Evolutionary conservation across 2,113 vertebrate species (phyloP).

Genomic region (Campylomormyrus numenius): DNA sequence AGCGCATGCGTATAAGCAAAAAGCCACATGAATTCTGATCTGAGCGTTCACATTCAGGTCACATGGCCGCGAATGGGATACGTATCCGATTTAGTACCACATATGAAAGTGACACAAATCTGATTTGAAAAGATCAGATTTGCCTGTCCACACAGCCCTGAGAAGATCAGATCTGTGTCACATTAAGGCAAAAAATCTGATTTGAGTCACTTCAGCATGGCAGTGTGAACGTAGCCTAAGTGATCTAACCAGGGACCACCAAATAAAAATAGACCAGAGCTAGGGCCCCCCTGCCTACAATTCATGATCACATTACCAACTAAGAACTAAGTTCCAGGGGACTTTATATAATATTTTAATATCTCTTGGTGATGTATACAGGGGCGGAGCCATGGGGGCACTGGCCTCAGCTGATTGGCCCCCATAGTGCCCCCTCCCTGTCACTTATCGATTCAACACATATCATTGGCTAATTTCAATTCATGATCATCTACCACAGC

Average conservation of each 20-base stretch:
- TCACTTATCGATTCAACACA: background rate
- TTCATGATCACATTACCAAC: background rate
- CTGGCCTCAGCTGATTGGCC: background rate
- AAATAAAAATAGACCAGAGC: background rate
- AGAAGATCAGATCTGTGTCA: too few relatives aligned
- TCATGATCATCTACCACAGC: background rate
- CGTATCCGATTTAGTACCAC: too few relatives aligned
- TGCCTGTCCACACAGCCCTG: too few relatives aligned
- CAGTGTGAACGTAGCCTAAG: too few relatives aligned
- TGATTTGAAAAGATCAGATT: too few relatives aligned
- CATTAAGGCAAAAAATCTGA: too few relatives aligned
- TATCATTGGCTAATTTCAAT: background rate
- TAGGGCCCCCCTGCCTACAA: background rate
- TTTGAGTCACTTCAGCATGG: too few relatives aligned
- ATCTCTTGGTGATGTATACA: background rate
- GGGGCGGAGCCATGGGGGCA: background rate
- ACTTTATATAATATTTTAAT: background rate
- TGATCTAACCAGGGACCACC: background rate
- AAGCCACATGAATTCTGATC: too few relatives aligned
- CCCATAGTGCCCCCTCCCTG: background rate
- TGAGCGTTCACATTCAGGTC: too few relatives aligned
- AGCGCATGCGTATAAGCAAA: too few relatives aligned
- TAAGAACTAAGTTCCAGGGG: background rate
- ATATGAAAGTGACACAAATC: too few relatives aligned
- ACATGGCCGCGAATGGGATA: too few relatives aligned